These are phyloP conservation scores for Pinctada fucata DNA, from an alignment of 2,888 invertebrate genomes.

Conservation along the genomic window DNA sequence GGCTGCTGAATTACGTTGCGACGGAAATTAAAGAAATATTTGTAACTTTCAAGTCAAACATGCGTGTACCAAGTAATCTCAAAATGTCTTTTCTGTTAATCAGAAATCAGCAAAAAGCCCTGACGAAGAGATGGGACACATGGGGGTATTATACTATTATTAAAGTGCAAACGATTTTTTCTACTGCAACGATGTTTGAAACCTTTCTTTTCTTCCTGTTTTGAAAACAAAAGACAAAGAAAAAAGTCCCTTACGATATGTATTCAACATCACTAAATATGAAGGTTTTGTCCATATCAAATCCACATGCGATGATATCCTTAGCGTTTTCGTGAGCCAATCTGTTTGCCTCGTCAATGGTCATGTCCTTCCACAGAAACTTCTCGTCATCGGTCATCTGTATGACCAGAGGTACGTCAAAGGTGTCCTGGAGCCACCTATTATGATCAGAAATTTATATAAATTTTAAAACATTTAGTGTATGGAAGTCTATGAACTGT, in stretches of 20 bases:
- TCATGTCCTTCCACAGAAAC: conserved; percentile 95
- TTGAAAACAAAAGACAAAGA: neutral
- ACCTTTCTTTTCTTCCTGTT: neutral
- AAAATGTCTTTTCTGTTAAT: too few species aligned
- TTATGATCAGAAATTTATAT: conserved; percentile 9
- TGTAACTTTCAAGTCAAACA: too few species aligned
- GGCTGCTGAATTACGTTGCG: too few species aligned
- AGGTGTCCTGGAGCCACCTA: conserved; percentile 97
- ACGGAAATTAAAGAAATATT: too few species aligned
- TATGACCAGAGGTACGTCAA: conserved; percentile 95
- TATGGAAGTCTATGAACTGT: too few species aligned
- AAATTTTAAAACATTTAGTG: too few species aligned
- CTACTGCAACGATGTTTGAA: too few species aligned
- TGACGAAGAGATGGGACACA: too few species aligned
- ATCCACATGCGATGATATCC: conserved; percentile 98
- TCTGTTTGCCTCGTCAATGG: conserved; percentile 89
- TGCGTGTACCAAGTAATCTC: too few species aligned
- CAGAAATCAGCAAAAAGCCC: too few species aligned
- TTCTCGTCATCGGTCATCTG: conserved; percentile 99
- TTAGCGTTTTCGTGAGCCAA: conserved; percentile 94
- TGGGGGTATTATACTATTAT: too few species aligned
- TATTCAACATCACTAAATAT: conserved; percentile 96
- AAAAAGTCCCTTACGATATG: conserved; percentile 85
- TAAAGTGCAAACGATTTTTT: too few species aligned
- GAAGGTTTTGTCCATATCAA: conserved; percentile 94